Percentiles rank a stretch among this genome's conserved stretches.
Evolutionary conservation across 2,888 invertebrate genomes (phyloP).

Genomic region (Deilephila porcellus): DNA sequence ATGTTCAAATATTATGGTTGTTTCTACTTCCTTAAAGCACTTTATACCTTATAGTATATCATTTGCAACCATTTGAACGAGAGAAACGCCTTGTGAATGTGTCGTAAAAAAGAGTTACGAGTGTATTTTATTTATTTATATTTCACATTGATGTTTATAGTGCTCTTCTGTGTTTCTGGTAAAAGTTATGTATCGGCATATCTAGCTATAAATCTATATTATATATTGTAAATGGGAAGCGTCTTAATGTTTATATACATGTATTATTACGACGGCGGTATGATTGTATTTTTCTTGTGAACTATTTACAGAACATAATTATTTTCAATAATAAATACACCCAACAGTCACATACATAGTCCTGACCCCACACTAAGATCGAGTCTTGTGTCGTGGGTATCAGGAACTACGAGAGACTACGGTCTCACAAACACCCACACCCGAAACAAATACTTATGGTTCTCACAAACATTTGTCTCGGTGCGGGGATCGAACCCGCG

Average conservation of each 20-base stretch:
- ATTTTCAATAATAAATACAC: no score
- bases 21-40: not conserved
- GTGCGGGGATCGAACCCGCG: no score
- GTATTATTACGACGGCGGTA: not conserved
- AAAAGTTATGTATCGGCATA: slow-evolving; percentile 40
- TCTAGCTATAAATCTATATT: slow-evolving; percentile 21
- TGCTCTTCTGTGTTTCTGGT: slow-evolving; percentile 35
- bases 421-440: no score
- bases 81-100: slow-evolving; percentile 16
- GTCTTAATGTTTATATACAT: no score
- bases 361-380: no score
- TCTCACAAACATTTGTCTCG: no score
- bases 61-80: slow-evolving; percentile 25
- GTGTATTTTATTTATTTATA: slow-evolving; percentile 24
- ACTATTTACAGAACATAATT: no score
- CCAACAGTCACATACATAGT: no score
- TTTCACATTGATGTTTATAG: slow-evolving; percentile 41
- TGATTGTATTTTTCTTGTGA: no score
- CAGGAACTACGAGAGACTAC: no score
- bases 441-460: no score
- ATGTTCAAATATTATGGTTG: not conserved
- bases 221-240: not conserved
- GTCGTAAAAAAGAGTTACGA: slow-evolving; percentile 23
- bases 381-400: no score
- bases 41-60: slow-evolving; percentile 18